Evolutionary conservation across 2,113 vertebrate species (phyloP).

Genomic region (Camelus dromedarius): DNA sequence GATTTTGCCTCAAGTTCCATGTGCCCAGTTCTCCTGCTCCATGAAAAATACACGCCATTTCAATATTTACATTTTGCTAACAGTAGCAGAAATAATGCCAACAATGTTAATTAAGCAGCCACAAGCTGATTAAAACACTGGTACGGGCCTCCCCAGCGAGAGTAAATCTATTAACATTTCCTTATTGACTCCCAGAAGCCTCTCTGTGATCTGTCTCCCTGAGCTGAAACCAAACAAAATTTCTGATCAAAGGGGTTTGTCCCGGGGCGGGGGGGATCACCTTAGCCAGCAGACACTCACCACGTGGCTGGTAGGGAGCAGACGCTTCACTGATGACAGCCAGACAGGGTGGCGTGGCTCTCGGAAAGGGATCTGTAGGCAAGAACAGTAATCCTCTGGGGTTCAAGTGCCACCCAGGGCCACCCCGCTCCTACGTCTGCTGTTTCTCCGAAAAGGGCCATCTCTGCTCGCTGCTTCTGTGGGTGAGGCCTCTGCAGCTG

Average conservation of each 20-base stretch:
- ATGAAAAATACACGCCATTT: slow-evolving; percentile 74
- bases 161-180: slow-evolving; percentile 76
- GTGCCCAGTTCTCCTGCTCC: slow-evolving; percentile 45
- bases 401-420: background rate
- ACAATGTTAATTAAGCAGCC: slow-evolving; percentile 76
- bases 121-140: slow-evolving; percentile 67
- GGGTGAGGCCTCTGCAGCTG: background rate
- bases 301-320: background rate
- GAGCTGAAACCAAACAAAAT: slow-evolving; percentile 65
- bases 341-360: background rate
- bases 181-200: slow-evolving; percentile 59
- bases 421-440: background rate
- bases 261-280: background rate
- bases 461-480: background rate
- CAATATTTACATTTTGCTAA: slow-evolving; percentile 81
- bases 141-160: slow-evolving; percentile 56
- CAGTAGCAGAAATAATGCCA: slow-evolving; percentile 78
- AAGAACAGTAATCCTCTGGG: background rate
- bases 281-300: background rate
- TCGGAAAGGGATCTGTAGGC: slow-evolving; percentile 13
- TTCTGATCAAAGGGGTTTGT: slow-evolving; percentile 70
- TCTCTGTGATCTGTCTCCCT: slow-evolving; percentile 67
- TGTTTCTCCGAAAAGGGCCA: background rate
- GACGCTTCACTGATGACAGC: slow-evolving; percentile 17
- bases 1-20: slow-evolving; percentile 33